phyloP scores from a whole-genome alignment of 1,140 invertebrate species.

The Littorina saxatilis region DNA sequence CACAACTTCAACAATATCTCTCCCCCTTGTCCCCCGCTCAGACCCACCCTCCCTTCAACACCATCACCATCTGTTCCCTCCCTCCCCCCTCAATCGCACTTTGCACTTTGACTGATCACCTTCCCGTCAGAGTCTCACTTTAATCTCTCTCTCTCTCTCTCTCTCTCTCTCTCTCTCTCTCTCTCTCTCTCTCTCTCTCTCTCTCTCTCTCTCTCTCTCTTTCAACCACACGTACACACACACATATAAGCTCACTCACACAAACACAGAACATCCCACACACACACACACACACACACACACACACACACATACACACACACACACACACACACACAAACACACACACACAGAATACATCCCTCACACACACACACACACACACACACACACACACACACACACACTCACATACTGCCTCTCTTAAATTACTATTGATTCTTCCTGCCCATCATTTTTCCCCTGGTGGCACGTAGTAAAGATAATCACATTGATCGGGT shows the following conservation, averaged over 20 bases:
- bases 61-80: neutral
- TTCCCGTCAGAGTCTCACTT: neutral
- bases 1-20: too few relatives aligned
- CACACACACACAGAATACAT: too few relatives aligned
- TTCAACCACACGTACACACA: neutral
- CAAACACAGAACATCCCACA: neutral
- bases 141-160: neutral
- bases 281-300: slow-evolving; percentile 14
- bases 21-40: too few relatives aligned
- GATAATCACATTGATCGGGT: neutral
- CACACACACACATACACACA: slow-evolving; percentile 2
- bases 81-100: neutral
- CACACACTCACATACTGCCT: neutral
- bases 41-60: neutral
- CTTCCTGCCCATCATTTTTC: neutral
- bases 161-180: neutral
- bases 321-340: too few relatives aligned
- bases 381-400: neutral
- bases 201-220: neutral
- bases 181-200: slow-evolving; percentile 3
- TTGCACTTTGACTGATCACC: neutral
- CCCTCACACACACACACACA: too few relatives aligned
- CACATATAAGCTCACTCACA: neutral
- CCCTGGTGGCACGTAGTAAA: neutral
- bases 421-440: slow-evolving; percentile 4